A percentile compares a stretch with the other conserved stretches of the same genome.
Evolutionary conservation across 2,113 vertebrate genomes (phyloP).

Genomic region (Sphaerodactylus townsendi): DNA sequence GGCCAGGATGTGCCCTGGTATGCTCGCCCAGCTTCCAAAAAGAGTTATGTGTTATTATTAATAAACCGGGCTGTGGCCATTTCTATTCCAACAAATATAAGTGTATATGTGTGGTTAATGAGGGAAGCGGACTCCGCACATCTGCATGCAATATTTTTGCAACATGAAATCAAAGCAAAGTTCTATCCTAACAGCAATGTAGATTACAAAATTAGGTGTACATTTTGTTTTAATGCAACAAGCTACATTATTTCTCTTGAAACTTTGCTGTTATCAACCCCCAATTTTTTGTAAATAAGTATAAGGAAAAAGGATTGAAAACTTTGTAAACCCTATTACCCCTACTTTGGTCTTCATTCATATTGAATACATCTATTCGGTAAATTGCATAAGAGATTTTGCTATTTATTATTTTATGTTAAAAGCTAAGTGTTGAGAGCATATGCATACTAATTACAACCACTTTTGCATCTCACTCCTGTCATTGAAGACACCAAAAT

Average conservation of each 20-base stretch:
- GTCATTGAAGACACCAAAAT: constrained; percentile 27
- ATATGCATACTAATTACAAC: constrained; percentile 9
- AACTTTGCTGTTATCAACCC: neutral
- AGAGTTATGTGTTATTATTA: too few species aligned
- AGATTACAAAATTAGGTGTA: neutral
- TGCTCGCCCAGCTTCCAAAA: too few species aligned
- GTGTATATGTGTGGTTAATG: too few species aligned
- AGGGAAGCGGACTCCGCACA: too few species aligned
- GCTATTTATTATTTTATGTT: neutral
- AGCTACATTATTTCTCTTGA: too few species aligned
- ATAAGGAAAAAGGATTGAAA: neutral
- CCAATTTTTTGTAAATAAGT: neutral
- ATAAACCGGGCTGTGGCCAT: too few species aligned
- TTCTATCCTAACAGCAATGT: neutral
- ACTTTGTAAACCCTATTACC: neutral
- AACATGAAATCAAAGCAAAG: neutral
- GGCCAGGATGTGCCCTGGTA: too few species aligned
- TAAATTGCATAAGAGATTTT: neutral
- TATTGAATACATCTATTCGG: neutral
- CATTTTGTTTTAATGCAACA: neutral
- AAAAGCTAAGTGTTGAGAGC: constrained; percentile 3
- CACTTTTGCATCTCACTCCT: constrained; percentile 16
- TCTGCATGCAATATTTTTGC: too few species aligned
- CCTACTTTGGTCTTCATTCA: neutral
- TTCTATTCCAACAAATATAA: too few species aligned